Percentiles rank a stretch among this genome's conserved stretches.
Conservation (phyloP, 2,888 invertebrate species). For the Noctua janthina region DNA sequence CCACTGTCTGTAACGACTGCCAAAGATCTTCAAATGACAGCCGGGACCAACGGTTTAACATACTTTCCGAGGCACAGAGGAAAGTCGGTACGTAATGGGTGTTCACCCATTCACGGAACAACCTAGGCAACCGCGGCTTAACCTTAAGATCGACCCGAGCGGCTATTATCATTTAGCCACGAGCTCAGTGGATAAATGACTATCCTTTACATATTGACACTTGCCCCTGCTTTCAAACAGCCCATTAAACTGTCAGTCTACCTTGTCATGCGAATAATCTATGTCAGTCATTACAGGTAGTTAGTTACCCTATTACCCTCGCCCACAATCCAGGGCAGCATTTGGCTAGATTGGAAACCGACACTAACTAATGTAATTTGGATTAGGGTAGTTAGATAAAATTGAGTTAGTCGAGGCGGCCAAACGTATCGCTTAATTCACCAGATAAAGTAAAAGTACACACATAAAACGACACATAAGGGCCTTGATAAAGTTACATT, state of each 20-base stretch:
- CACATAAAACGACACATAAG: neutral
- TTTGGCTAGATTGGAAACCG: conserved; percentile 21
- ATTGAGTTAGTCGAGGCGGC: conserved; percentile 8
- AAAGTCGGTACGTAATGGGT: no score
- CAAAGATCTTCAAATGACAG: no score
- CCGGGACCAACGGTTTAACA: no score
- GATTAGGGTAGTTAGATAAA: neutral
- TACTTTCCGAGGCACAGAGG: no score
- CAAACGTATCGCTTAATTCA: neutral
- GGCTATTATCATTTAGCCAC: no score
- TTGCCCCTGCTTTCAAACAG: neutral
- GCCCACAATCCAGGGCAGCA: neutral
- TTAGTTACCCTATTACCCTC: neutral
- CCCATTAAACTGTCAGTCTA: neutral
- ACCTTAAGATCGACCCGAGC: no score
- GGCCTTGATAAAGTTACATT: neutral
- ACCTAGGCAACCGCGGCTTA: no score
- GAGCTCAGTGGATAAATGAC: neutral
- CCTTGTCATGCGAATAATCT: conserved; percentile 1
- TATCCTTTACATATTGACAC: neutral
- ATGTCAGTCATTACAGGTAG: conserved; percentile 24
- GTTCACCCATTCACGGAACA: no score
- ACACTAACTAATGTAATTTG: conserved; percentile 15
- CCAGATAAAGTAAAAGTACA: neutral
- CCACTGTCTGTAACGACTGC: no score